Evolutionary conservation across 2,888 invertebrate species (phyloP).

Genomic region (Falcaria lacertinaria): DNA sequence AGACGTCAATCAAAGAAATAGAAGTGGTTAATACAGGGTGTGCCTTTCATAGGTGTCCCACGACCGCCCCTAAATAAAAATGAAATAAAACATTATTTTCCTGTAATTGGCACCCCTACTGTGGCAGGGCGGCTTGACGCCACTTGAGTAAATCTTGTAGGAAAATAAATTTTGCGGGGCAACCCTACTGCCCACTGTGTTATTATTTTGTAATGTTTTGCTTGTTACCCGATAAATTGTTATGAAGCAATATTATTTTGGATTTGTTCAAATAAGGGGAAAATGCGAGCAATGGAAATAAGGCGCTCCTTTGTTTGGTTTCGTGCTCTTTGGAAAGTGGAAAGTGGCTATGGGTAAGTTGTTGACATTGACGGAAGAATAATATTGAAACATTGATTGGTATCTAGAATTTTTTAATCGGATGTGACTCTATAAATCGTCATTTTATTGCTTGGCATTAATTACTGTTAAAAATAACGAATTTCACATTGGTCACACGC

Average conservation of each 20-base stretch:
- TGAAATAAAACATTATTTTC: slow-evolving; percentile 74
- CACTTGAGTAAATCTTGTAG: slow-evolving; percentile 73
- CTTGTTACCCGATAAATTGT: slow-evolving; percentile 35
- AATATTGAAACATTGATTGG: too few relatives aligned
- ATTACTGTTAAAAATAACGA: too few relatives aligned
- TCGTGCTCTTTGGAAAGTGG: too few relatives aligned
- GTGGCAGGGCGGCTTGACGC: slow-evolving; percentile 64
- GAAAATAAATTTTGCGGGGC: slow-evolving; percentile 58
- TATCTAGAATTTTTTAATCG: too few relatives aligned
- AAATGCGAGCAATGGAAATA: background rate
- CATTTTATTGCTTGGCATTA: too few relatives aligned
- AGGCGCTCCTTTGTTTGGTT: too few relatives aligned
- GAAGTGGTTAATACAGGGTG: slow-evolving; percentile 69
- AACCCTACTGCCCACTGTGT: slow-evolving; percentile 47
- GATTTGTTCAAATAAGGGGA: background rate
- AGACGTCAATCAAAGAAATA: slow-evolving; percentile 71
- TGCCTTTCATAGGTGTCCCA: slow-evolving; percentile 74
- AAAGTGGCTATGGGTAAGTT: too few relatives aligned
- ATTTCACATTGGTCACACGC: too few relatives aligned
- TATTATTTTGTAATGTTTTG: slow-evolving; percentile 63
- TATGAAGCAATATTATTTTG: slow-evolving; percentile 15
- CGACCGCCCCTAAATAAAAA: slow-evolving; percentile 78
- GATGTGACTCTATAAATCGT: too few relatives aligned
- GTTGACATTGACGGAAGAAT: too few relatives aligned
- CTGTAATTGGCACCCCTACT: slow-evolving; percentile 77